Evolutionary conservation across 2,113 vertebrate genomes (phyloP), one percentile per base, ranked within the genome.

Genomic region (Oenanthe melanoleuca): DNA sequence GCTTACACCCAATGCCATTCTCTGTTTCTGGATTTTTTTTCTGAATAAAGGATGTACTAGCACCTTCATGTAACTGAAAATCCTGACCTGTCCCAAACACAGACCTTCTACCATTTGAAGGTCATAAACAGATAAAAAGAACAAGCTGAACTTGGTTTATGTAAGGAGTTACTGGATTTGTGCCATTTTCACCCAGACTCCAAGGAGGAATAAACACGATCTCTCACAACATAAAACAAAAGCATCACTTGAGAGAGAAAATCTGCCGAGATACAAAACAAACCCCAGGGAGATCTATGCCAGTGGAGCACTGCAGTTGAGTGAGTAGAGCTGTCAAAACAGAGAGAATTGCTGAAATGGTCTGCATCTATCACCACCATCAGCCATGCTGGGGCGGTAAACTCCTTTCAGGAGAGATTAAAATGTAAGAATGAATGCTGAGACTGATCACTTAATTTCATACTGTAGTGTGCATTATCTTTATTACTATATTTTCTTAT

Each of bases 311-410:
- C 65, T 57, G 80, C 77, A 72, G 72, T 71, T 88, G 93, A 93
- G 57, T 22, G 61, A 95, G 73, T 21, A 69, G 80, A 89, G 84
- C 85, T 89, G 93, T 69, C 95, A 89, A 56, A 77, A n/a, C n/a
- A 44, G n/a, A 84, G 52, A 88, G 91, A 38, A 85, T 14, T 55
- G 53, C 70, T 72, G 74, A 53, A 88, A 93, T 33, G 50, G 89
- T 53, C 81, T 61, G 59, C 74, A 95, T 96, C 91, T 37, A 89
- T 95, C 92, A 92, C 50, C 66, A 73, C 59, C 6, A 7, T 33
- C 75, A 74, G 82, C 44, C 49, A 14, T 1, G 3, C 9, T 52
- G 56, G 24, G 23, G 19, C 8, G 24, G 47, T 17, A 55, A 44
- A 34, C 52, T 63, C 45, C 52, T 71, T 67, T 79, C 80, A 75